Evolutionary conservation across 2,113 vertebrate species (phyloP).

Genomic region (Pycnonotus jocosus): DNA sequence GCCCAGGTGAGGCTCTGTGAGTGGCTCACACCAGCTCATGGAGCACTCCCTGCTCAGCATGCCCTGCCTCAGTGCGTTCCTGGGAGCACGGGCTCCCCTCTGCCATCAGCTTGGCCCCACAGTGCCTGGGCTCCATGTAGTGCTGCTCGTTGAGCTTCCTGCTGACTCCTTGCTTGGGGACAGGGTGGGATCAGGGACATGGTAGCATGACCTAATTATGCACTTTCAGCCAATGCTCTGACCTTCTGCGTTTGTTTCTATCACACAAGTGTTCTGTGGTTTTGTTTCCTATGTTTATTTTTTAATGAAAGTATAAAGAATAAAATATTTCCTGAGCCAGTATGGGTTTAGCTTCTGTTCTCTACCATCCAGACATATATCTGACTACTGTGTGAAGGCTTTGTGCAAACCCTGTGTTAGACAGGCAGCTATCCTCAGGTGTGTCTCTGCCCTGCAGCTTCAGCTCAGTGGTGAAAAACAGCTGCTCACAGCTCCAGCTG

Average conservation of each 20-base stretch:
- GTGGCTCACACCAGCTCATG: background rate
- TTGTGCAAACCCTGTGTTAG: background rate
- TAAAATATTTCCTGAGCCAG: constrained; percentile 57
- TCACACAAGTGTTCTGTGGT: constrained; percentile 66
- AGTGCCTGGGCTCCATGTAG: constrained; percentile 7
- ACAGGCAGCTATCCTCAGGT: background rate
- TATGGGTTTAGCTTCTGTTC: background rate
- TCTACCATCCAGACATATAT: background rate
- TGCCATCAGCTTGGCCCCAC: background rate
- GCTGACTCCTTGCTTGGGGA: constrained; percentile 48
- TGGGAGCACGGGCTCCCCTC: background rate
- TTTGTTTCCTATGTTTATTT: constrained; percentile 77
- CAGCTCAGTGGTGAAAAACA: background rate
- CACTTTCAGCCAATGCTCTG: constrained; percentile 63
- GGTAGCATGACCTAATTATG: constrained; percentile 48
- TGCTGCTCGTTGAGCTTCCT: constrained; percentile 53
- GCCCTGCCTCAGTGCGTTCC: background rate
- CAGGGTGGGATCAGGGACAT: constrained; percentile 22
- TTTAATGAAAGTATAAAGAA: constrained; percentile 74
- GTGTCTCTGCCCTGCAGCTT: background rate
- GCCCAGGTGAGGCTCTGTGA: background rate
- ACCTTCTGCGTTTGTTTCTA: constrained; percentile 55
- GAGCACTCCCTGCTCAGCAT: background rate
- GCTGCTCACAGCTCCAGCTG: background rate
- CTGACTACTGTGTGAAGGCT: fast-evolving